Conservation (phyloP, 2,113 vertebrate species). For the Nothobranchius kuhntae region DNA sequence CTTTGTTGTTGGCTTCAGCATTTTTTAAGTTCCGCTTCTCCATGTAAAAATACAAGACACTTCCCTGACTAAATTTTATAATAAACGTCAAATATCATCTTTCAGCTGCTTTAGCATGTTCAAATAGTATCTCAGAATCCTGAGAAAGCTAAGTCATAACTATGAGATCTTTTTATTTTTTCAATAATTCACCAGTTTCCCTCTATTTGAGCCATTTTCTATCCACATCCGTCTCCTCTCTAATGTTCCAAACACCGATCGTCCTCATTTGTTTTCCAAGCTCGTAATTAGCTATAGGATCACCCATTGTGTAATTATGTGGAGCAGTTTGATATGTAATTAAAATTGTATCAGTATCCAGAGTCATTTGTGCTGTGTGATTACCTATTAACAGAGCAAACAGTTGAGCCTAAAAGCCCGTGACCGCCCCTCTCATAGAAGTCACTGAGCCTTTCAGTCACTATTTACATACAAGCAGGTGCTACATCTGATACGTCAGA, state of each 20-base stretch:
- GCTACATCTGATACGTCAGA: constrained; percentile 13
- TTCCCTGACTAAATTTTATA: too few relatives aligned
- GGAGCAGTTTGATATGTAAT: constrained; percentile 77
- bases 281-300: constrained; percentile 77
- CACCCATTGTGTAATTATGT: constrained; percentile 78
- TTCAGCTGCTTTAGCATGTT: too few relatives aligned
- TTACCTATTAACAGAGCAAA: constrained; percentile 76
- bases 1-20: too few relatives aligned
- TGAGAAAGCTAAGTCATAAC: too few relatives aligned
- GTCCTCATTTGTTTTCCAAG: constrained; percentile 71
- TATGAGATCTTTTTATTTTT: too few relatives aligned
- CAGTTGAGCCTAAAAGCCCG: constrained; percentile 69
- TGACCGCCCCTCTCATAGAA: constrained; percentile 68
- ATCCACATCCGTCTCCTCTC: constrained; percentile 56
- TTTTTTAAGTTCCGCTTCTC: too few relatives aligned
- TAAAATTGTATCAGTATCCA: constrained; percentile 75
- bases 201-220: constrained; percentile 31
- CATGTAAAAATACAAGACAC: too few relatives aligned
- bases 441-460: constrained; percentile 36
- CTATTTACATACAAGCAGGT: constrained; percentile 49
- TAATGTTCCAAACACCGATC: constrained; percentile 48
- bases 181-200: not conserved
- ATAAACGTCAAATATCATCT: too few relatives aligned
- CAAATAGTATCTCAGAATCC: too few relatives aligned
- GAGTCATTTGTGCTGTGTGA: constrained; percentile 72